A percentile compares a stretch with the other conserved stretches of the same genome.
Conservation (phyloP, 2,113 vertebrate species). For the Microtus oregoni region DNA sequence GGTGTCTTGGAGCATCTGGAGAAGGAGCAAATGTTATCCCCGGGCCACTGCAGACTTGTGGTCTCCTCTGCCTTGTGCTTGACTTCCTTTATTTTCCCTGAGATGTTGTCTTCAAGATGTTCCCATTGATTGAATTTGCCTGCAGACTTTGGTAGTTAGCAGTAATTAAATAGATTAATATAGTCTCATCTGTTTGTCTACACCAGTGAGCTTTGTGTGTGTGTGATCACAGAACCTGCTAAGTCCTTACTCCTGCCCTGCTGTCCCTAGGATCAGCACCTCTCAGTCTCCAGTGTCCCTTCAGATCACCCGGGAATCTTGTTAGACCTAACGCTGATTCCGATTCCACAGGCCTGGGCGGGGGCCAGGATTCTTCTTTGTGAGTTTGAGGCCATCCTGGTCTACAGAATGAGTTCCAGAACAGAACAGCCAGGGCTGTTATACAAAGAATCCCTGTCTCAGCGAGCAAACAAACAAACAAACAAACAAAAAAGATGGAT, state of each 20-base stretch:
- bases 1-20: background rate
- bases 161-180: conserved; percentile 51
- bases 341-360: background rate
- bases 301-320: background rate
- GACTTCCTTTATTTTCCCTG: background rate
- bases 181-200: conserved; percentile 20
- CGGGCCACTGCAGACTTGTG: accelerated
- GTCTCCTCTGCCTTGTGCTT: background rate
- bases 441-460: too few species aligned
- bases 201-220: background rate
- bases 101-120: background rate
- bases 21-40: background rate
- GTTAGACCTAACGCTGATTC: background rate
- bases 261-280: background rate
- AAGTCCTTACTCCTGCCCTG: background rate
- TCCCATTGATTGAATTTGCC: conserved; percentile 42
- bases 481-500: background rate
- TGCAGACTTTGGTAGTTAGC: background rate
- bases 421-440: background rate
- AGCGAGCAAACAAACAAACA: too few species aligned
- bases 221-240: background rate
- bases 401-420: background rate
- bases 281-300: background rate
- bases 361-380: background rate
- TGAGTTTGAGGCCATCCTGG: background rate